A percentile compares a stretch with the other conserved stretches of the same genome.
Conservation (phyloP, 2,888 invertebrate species). For the Melieria picta region DNA sequence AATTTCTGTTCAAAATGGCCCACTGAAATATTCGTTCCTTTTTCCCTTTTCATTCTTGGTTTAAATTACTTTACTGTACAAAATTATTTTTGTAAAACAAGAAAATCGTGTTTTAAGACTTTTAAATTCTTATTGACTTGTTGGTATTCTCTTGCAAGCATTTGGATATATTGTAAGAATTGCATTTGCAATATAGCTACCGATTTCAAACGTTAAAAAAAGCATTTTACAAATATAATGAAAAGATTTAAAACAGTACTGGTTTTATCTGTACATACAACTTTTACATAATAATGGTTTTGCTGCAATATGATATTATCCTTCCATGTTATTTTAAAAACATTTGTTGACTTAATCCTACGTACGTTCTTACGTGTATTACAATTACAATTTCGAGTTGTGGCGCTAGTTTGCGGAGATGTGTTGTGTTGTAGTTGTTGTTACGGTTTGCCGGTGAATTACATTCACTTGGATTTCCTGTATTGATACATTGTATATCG, state of each 20-base stretch:
- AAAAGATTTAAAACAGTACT: conserved; percentile 11
- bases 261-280: conserved; percentile 25
- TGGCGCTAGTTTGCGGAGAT: neutral
- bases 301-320: neutral
- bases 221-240: conserved; percentile 16
- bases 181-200: neutral
- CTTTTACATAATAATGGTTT: conserved; percentile 11
- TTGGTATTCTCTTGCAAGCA: conserved; percentile 2
- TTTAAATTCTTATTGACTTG: neutral
- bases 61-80: conserved; percentile 6
- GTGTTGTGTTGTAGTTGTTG: neutral
- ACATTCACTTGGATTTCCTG: conserved; percentile 23
- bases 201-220: neutral
- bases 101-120: neutral
- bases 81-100: conserved; percentile 1
- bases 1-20: conserved; percentile 22
- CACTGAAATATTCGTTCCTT: conserved; percentile 7
- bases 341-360: neutral
- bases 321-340: neutral
- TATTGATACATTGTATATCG: conserved; percentile 13
- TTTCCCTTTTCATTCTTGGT: conserved; percentile 21
- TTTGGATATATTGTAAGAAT: neutral
- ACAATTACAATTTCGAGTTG: neutral
- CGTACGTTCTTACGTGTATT: neutral
- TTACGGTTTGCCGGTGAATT: conserved; percentile 14